A percentile compares a stretch with the other conserved stretches of the same genome.
These are phyloP conservation scores for Bellardia bayeri DNA, from an alignment of 2,888 invertebrate species.

Conservation along the genomic window DNA sequence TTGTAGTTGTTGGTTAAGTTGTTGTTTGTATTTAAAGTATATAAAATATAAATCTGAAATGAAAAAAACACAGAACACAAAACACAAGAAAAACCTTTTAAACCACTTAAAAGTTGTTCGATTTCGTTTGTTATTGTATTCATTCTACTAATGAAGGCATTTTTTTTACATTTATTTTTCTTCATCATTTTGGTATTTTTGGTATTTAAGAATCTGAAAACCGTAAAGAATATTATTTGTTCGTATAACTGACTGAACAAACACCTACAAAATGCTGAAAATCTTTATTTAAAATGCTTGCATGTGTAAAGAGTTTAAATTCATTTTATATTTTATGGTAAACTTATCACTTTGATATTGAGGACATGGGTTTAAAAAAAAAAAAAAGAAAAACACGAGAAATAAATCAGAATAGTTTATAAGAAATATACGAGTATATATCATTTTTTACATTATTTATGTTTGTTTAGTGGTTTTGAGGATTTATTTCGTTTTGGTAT, in stretches of 20 bases:
- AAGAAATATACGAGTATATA: not conserved
- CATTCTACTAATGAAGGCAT: conserved; percentile 49
- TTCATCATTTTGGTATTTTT: conserved; percentile 6
- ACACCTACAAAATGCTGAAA: conserved; percentile 23
- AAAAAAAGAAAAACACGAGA: not conserved
- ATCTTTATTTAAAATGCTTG: conserved; percentile 5
- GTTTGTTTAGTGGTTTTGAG: conserved; percentile 29
- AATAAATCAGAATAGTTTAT: conserved; percentile 12
- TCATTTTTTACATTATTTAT: conserved; percentile 1
- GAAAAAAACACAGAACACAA: not conserved
- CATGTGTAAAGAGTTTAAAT: conserved; percentile 24
- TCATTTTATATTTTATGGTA: conserved; percentile 13
- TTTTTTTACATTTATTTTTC: conserved; percentile 39
- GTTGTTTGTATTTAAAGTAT: conserved; percentile 46
- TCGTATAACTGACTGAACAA: conserved; percentile 17
- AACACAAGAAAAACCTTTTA: conserved; percentile 59
- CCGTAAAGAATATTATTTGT: not conserved
- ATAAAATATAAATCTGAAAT: not conserved
- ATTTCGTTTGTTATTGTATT: conserved; percentile 46
- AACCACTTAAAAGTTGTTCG: conserved; percentile 67
- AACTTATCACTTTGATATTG: conserved; percentile 42
- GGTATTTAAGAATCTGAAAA: conserved; percentile 21
- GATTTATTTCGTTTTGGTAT: not conserved
- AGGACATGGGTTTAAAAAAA: conserved; percentile 15
- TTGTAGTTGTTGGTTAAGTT: conserved; percentile 43